Evolutionary conservation across 2,888 invertebrate species (phyloP).

Genomic region (Itoplectis maculator): DNA sequence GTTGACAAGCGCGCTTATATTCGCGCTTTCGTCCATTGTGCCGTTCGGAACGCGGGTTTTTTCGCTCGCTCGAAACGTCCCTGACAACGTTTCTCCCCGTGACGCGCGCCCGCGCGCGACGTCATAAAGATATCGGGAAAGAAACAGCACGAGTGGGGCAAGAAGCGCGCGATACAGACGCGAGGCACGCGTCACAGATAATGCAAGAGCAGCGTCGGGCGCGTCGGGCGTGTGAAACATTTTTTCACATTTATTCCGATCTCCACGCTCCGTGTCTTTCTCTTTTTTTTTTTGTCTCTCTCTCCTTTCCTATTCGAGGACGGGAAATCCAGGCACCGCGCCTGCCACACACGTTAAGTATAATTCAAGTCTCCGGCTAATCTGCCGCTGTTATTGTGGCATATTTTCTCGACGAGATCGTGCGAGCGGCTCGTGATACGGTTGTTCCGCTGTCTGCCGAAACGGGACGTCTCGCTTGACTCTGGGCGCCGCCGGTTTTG

Average conservation of each 20-base stretch:
- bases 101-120: background rate
- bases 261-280: background rate
- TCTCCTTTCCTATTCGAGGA: background rate
- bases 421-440: conserved; percentile 27
- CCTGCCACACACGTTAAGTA: background rate
- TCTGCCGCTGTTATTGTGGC: conserved; percentile 9
- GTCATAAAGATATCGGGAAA: background rate
- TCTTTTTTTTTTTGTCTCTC: conserved; percentile 5
- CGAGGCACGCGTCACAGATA: conserved; percentile 1
- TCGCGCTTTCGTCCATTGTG: conserved; percentile 16
- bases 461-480: conserved; percentile 51
- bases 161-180: background rate
- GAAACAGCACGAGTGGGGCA: background rate
- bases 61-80: background rate
- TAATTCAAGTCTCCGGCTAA: background rate
- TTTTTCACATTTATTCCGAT: background rate
- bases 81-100: background rate
- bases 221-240: background rate
- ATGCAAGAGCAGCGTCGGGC: background rate
- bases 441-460: conserved; percentile 60
- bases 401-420: conserved; percentile 46
- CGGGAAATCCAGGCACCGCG: background rate
- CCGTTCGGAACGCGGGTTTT: background rate
- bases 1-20: background rate
- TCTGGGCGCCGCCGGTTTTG: too few species aligned